These are phyloP conservation scores for Poecilia velifera DNA, from an alignment of 2,797 vertebrate genomes.

Conservation along the genomic window DNA sequence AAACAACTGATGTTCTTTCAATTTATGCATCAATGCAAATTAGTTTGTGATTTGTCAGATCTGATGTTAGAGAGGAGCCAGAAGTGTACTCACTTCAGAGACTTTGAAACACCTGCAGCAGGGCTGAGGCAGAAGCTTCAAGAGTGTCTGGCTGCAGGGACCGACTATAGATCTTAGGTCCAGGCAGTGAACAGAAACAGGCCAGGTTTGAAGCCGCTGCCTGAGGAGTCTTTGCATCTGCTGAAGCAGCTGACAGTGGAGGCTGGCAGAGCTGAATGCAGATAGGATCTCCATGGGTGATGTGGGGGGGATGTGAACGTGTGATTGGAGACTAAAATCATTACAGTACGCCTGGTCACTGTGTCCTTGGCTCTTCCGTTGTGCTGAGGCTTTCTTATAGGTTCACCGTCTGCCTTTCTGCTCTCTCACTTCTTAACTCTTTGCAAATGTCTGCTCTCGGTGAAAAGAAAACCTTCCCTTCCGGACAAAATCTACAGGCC, in stretches of 20 bases:
- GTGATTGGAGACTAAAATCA: constrained; percentile 85
- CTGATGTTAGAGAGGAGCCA: constrained; percentile 8
- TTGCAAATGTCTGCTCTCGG: not conserved
- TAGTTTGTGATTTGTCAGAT: constrained; percentile 18
- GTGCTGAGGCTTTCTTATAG: constrained; percentile 56
- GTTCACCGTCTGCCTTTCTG: constrained; percentile 31
- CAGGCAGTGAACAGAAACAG: constrained; percentile 30
- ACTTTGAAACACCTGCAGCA: constrained; percentile 36
- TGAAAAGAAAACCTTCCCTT: not conserved
- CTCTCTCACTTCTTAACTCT: constrained; percentile 12
- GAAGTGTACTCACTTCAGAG: constrained; percentile 12
- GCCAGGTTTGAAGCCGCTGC: constrained; percentile 29
- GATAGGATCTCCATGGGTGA: constrained; percentile 78
- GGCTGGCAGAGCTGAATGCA: constrained; percentile 73
- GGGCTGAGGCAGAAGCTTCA: constrained; percentile 11
- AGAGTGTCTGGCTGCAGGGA: constrained; percentile 25
- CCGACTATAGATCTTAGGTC: constrained; percentile 20
- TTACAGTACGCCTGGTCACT: constrained; percentile 80
- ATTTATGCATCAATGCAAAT: constrained; percentile 34
- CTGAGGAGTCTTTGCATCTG: constrained; percentile 31
- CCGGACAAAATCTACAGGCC: constrained; percentile 11
- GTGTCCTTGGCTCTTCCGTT: constrained; percentile 81
- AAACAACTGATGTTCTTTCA: constrained; percentile 17
- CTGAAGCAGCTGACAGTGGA: constrained; percentile 57
- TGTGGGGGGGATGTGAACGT: constrained; percentile 73